phyloP scores from a whole-genome alignment of 2,113 vertebrate genomes.

The Cinclus mexicanus region DNA sequence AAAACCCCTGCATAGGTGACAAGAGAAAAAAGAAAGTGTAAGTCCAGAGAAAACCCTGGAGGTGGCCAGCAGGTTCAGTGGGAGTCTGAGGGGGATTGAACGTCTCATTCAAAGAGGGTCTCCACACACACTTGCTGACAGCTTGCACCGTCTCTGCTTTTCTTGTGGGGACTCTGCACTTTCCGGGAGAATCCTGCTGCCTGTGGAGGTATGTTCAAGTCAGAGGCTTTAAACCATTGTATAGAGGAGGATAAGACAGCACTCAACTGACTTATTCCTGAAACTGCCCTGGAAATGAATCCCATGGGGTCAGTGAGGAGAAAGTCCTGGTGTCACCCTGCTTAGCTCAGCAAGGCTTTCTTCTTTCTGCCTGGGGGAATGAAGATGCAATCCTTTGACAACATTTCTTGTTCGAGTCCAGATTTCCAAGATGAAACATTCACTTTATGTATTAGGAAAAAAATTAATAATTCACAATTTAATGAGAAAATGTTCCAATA shows the following conservation, averaged over 20 bases:
- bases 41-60: background rate
- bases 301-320: background rate
- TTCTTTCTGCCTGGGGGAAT: background rate
- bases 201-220: background rate
- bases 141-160: background rate
- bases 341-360: background rate
- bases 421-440: background rate
- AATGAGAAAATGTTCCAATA: background rate
- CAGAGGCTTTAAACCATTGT: background rate
- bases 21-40: background rate
- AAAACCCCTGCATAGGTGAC: background rate
- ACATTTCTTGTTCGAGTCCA: background rate
- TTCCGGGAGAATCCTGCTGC: background rate
- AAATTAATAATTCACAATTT: background rate
- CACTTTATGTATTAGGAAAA: background rate
- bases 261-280: background rate
- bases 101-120: fast-evolving
- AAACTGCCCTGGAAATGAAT: background rate
- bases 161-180: background rate
- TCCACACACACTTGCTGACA: background rate
- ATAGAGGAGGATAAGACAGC: background rate
- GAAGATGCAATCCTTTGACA: background rate
- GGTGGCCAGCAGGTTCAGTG: background rate
- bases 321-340: background rate
- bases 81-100: background rate